Conservation (phyloP, 2,888 invertebrate species). For the Eurois occulta region DNA sequence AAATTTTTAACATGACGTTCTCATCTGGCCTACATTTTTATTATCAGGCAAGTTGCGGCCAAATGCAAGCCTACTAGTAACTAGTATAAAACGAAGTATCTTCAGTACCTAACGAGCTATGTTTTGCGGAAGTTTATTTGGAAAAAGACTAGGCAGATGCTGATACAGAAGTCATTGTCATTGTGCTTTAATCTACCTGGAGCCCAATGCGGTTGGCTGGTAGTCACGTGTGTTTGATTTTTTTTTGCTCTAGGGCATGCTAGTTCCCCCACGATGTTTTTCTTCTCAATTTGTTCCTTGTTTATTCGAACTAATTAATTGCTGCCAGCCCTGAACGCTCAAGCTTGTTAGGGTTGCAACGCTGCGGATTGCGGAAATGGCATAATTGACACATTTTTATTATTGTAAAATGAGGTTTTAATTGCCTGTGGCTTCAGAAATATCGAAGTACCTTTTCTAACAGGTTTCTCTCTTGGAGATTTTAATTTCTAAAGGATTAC, state of each 20-base stretch:
- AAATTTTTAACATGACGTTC: background rate
- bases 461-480: background rate
- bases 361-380: background rate
- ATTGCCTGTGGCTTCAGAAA: conserved; percentile 10
- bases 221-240: background rate
- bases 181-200: background rate
- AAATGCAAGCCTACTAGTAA: no score
- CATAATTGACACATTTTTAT: conserved; percentile 25
- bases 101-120: no score
- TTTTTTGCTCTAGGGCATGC: background rate
- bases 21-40: background rate
- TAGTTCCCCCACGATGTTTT: background rate
- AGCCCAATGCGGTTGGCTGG: background rate
- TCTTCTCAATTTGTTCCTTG: background rate
- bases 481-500: conserved; percentile 6
- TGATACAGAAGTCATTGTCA: background rate
- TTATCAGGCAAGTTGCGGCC: no score
- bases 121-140: no score
- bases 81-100: no score
- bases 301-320: background rate
- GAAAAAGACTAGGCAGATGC: background rate
- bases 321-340: conserved; percentile 25
- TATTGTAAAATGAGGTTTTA: conserved; percentile 22
- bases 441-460: background rate
- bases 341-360: conserved; percentile 9